Evolutionary conservation across 2,797 vertebrate genomes (phyloP).

Genomic region (Spinus pinus): DNA sequence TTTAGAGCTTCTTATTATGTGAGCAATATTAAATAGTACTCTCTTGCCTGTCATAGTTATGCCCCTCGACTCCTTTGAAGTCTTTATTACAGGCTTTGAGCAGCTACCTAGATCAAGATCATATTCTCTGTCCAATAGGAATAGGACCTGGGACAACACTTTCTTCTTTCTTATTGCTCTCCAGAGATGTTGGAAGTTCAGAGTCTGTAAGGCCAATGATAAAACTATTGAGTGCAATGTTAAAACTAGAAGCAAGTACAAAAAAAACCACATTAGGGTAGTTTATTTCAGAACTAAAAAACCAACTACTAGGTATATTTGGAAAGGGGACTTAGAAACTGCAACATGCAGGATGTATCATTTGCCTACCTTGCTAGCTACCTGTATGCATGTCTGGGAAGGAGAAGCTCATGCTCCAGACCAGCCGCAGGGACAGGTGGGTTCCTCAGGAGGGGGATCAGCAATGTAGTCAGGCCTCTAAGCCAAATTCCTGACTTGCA

Average conservation of each 20-base stretch:
- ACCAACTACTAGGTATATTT: rapidly evolving
- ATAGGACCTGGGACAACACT: background rate
- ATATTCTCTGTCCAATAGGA: background rate
- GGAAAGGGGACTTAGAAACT: background rate
- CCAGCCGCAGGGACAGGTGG: background rate
- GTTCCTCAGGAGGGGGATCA: background rate
- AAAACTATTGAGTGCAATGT: background rate
- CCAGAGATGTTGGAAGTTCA: background rate
- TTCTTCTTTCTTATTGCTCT: background rate
- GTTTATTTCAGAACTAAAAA: background rate
- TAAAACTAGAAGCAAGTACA: background rate
- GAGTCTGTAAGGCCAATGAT: background rate
- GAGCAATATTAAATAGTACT: background rate
- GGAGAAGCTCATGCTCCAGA: background rate
- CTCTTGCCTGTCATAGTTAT: background rate
- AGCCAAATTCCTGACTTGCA: background rate
- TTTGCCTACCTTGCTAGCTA: background rate
- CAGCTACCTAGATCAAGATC: background rate
- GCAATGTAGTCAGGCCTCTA: background rate
- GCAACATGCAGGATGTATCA: background rate
- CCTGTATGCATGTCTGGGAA: background rate
- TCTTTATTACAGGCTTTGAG: background rate
- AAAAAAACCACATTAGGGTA: background rate
- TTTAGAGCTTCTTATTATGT: background rate
- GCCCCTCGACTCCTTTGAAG: background rate